Evolutionary conservation across 2,888 invertebrate genomes (phyloP), one percentile per base, ranked within the genome.

Genomic region (Lithophane ornitopus): DNA sequence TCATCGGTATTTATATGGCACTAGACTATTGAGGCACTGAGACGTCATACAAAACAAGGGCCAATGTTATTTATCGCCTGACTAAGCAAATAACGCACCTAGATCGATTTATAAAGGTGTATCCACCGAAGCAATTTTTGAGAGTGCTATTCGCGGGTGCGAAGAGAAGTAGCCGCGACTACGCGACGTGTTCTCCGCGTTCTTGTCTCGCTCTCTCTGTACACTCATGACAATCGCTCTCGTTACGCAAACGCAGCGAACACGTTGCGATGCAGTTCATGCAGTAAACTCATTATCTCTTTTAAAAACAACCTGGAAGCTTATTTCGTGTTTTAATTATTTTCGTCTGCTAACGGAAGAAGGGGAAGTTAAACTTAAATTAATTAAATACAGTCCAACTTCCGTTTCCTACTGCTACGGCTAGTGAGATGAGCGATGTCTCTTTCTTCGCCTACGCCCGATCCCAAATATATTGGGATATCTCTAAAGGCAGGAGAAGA

Each of bases 1-100:
- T 14, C n/a, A 41, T 19, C 22, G 9, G 28, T 63, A 79, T 77
- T 71, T 76, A 72, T 58, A 73, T 26, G 4, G 49, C 26, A 39
- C 7, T 22, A 44, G 41, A 65, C 63, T 58, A 80, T 44, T 44
- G 44, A 26, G 1, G n/a, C 7, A 26, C 19, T 34, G 22, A 22
- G 46, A 77, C 22, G 28, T 46, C 28, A 49, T 39, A 56, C 22
- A 39, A 56, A 66, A 67, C 26, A 41, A 46, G n/a, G 14, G 49
- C 16, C n/a, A 41, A 28, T 28, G 22, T 34, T 34, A n/a, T 49
- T 28, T 56, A 28, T 70, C 28, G 14, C 28, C 34, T 56, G 34
- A 26, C 4, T n/a, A 78, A 49, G 14, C 11, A 44, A 80, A 34
- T 52, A 44, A 63, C 16, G 56, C 56, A 63, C 56, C 22, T 26